Percentiles rank a stretch among this genome's conserved stretches.
These are phyloP conservation scores for Lonchura striata DNA, from an alignment of 2,113 vertebrate species.

Conservation along the genomic window DNA sequence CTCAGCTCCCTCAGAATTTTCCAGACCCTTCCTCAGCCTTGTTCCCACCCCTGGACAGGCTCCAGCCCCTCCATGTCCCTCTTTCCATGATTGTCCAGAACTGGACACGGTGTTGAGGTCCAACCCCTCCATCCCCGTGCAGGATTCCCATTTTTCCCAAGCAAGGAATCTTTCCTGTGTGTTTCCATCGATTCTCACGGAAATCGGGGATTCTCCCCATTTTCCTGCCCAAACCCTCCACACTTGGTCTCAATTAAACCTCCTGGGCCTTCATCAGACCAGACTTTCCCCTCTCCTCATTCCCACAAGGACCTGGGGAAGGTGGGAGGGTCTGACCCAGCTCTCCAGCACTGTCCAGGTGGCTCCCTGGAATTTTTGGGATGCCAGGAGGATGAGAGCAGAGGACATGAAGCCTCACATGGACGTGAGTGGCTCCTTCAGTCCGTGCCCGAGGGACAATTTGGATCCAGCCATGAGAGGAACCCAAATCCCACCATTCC, in stretches of 20 bases:
- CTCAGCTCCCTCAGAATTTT: not conserved
- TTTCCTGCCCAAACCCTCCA: not conserved
- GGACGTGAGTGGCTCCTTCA: not conserved
- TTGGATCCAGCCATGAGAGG: not conserved
- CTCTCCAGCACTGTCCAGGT: not conserved
- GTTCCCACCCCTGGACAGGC: fast-evolving
- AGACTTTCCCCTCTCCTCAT: not conserved
- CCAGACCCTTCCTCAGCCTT: not conserved
- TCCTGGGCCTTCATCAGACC: not conserved
- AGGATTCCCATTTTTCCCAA: fast-evolving
- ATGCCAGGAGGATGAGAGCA: not conserved
- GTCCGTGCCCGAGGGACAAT: not conserved
- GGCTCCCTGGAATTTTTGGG: not conserved
- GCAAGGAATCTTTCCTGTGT: fast-evolving
- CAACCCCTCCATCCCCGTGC: not conserved
- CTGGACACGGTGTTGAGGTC: fast-evolving
- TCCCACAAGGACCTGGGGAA: fast-evolving
- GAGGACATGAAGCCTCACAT: not conserved
- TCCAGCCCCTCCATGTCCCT: not conserved
- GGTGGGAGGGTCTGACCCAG: not conserved
- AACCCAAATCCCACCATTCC: not conserved
- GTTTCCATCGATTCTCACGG: fast-evolving
- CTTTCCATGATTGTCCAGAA: not conserved
- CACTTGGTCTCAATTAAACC: fast-evolving
- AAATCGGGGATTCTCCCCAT: not conserved